Evolutionary conservation across 2,797 vertebrate genomes (phyloP).

Genomic region (Anableps anableps): DNA sequence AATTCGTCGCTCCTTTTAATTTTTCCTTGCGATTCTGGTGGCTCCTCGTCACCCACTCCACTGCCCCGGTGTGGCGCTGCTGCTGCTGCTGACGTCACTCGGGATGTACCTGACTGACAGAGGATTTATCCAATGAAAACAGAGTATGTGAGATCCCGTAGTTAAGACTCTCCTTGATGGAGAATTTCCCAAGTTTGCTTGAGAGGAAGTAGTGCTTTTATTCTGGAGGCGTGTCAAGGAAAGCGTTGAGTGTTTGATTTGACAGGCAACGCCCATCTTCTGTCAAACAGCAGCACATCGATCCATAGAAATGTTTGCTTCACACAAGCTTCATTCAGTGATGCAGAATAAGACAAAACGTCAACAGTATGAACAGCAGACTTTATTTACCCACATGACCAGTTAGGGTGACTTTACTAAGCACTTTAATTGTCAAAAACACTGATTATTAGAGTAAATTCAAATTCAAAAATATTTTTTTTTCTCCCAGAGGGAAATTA

Average conservation of each 20-base stretch:
- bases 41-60: slow-evolving; percentile 78
- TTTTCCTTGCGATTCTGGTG: slow-evolving; percentile 57
- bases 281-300: slow-evolving; percentile 52
- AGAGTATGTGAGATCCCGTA: slow-evolving; percentile 12
- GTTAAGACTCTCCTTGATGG: slow-evolving; percentile 37
- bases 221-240: slow-evolving; percentile 68
- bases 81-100: slow-evolving; percentile 63
- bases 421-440: not conserved
- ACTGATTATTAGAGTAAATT: not conserved
- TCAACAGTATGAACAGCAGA: not conserved
- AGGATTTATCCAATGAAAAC: slow-evolving; percentile 53
- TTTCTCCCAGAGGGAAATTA: too few relatives aligned
- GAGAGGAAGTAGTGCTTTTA: slow-evolving; percentile 60
- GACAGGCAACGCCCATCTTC: slow-evolving; percentile 79
- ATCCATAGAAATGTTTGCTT: slow-evolving; percentile 3
- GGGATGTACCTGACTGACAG: slow-evolving; percentile 61
- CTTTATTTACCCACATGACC: not conserved
- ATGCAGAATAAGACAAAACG: not conserved
- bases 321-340: not conserved
- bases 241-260: slow-evolving; percentile 67
- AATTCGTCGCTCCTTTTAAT: slow-evolving; percentile 65
- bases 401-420: not conserved
- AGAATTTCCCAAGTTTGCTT: slow-evolving; percentile 66
- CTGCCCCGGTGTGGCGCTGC: slow-evolving; percentile 70
- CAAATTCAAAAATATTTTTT: too few relatives aligned